Percentiles rank a stretch among this genome's conserved stretches.
Evolutionary conservation across 2,797 vertebrate species (phyloP).

Genomic region (Furcifer pardalis): DNA sequence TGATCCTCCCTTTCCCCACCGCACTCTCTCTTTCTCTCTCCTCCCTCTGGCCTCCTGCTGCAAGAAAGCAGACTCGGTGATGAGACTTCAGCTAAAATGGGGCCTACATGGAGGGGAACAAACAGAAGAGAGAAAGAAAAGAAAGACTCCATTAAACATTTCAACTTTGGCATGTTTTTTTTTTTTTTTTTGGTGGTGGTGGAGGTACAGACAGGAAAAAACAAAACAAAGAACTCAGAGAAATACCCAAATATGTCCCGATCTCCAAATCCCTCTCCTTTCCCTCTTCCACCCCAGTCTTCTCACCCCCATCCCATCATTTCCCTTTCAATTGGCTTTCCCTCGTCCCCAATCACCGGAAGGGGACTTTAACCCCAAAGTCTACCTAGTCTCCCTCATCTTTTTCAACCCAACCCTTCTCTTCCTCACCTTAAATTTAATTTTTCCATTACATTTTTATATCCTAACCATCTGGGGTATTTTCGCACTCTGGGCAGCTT

Average conservation of each 20-base stretch:
- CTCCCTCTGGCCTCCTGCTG: constrained; percentile 53
- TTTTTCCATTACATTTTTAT: no score
- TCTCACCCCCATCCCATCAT: neutral
- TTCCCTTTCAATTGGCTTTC: no score
- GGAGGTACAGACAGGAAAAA: no score
- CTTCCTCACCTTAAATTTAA: neutral
- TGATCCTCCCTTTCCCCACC: constrained; percentile 38
- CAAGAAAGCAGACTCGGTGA: constrained; percentile 43
- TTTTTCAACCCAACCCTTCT: no score
- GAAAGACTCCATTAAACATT: constrained; percentile 9
- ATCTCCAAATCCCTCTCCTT: neutral
- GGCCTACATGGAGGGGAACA: constrained; percentile 51
- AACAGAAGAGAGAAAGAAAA: constrained; percentile 43
- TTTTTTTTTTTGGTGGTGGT: no score
- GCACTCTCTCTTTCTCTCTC: neutral
- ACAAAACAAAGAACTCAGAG: neutral
- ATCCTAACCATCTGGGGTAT: no score
- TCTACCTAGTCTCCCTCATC: no score
- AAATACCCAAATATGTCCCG: neutral
- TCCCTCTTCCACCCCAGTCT: neutral
- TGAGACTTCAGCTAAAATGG: constrained; percentile 23
- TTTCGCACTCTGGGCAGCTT: no score
- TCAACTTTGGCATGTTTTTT: neutral
- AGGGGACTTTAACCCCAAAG: neutral
- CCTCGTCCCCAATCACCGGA: no score